phyloP scores from a whole-genome alignment of 2,797 vertebrate species.

The Enteromius anoplus region DNA sequence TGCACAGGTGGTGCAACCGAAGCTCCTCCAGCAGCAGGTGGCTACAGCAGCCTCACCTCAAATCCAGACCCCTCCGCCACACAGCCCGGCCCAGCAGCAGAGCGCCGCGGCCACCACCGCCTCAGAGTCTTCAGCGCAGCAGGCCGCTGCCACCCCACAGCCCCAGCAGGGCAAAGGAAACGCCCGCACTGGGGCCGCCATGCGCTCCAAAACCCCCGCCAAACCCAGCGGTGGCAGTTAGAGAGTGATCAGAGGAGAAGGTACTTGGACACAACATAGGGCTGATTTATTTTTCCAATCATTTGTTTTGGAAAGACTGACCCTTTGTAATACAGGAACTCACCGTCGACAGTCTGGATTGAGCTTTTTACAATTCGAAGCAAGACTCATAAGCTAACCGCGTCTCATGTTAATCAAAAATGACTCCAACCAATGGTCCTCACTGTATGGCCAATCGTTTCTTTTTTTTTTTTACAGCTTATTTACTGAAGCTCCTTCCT shows the following conservation, averaged over 20 bases:
- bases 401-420: slow-evolving; percentile 4
- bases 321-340: slow-evolving; percentile 22
- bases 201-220: slow-evolving; percentile 83
- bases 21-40: slow-evolving; percentile 86
- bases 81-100: slow-evolving; percentile 82
- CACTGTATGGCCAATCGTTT: not conserved
- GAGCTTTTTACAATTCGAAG: slow-evolving; percentile 12
- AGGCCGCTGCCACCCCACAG: slow-evolving; percentile 68
- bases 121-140: slow-evolving; percentile 68
- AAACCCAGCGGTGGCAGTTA: slow-evolving; percentile 83
- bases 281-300: not conserved
- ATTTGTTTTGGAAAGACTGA: slow-evolving; percentile 18
- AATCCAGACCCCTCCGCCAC: slow-evolving; percentile 82
- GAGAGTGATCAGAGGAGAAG: not conserved
- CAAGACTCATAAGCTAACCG: slow-evolving; percentile 15
- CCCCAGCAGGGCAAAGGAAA: slow-evolving; percentile 82
- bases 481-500: slow-evolving; percentile 15
- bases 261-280: not conserved
- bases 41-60: slow-evolving; percentile 83
- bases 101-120: slow-evolving; percentile 63
- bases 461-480: not conserved
- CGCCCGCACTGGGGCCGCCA: slow-evolving; percentile 76
- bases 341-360: not conserved
- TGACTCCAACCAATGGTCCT: not conserved
- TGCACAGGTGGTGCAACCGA: slow-evolving; percentile 87